Conservation (phyloP, 2,797 vertebrate species). For the Menidia menidia region DNA sequence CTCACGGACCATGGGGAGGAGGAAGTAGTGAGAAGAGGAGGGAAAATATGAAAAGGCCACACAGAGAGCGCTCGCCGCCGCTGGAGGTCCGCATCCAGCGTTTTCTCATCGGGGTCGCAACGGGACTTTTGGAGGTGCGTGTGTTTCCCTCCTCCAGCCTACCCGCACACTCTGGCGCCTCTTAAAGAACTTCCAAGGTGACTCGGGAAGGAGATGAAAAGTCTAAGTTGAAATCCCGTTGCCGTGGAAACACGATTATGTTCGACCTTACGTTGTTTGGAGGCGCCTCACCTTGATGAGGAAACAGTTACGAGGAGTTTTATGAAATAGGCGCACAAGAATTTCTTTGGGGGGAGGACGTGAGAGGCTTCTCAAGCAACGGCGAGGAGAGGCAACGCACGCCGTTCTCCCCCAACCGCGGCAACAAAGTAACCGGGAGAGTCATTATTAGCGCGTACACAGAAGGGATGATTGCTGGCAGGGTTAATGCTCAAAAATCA, state of each 20-base stretch:
- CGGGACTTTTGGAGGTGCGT: slow-evolving; percentile 65
- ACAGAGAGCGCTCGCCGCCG: slow-evolving; percentile 48
- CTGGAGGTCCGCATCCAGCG: slow-evolving; percentile 50
- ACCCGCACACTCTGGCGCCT: slow-evolving; percentile 28
- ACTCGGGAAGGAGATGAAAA: slow-evolving; percentile 10
- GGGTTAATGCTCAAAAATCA: slow-evolving; percentile 15
- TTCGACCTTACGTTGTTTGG: slow-evolving; percentile 12
- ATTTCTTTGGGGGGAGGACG: background rate
- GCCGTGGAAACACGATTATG: slow-evolving; percentile 30
- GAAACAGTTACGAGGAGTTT: background rate
- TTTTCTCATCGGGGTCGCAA: slow-evolving; percentile 38
- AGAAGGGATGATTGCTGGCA: slow-evolving; percentile 8
- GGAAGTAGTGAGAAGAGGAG: slow-evolving; percentile 33
- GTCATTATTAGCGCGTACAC: slow-evolving; percentile 1
- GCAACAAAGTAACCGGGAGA: background rate
- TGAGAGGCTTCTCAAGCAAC: background rate
- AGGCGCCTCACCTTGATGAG: slow-evolving; percentile 5
- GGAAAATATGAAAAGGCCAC: slow-evolving; percentile 62
- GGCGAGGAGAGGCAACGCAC: background rate
- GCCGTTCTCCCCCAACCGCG: background rate
- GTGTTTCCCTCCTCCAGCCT: slow-evolving; percentile 22
- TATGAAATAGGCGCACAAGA: background rate
- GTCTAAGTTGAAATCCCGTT: slow-evolving; percentile 35
- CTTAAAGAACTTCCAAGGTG: slow-evolving; percentile 30
- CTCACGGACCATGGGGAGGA: slow-evolving; percentile 66